Percentiles rank a stretch among this genome's conserved stretches.
Conservation (phyloP, 2,888 invertebrate genomes). For the Oscheius onirici region DNA sequence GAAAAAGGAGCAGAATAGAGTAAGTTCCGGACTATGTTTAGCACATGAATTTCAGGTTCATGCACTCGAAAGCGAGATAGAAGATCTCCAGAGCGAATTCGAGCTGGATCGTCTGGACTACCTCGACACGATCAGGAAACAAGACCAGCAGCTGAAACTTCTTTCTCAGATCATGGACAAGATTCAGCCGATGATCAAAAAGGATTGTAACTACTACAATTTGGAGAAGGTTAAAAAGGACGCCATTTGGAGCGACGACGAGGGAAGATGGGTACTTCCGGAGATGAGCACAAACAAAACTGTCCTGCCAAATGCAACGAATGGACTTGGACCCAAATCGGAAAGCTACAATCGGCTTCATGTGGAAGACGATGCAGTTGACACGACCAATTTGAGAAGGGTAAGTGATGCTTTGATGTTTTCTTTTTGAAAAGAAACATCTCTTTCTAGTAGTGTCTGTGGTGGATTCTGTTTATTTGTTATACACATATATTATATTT, state of each 20-base stretch:
- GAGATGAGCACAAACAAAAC: conserved; percentile 79
- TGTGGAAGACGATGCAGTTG: conserved; percentile 10
- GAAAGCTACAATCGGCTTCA: background rate
- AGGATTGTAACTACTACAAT: conserved; percentile 74
- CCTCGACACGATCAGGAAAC: conserved; percentile 82
- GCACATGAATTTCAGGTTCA: conserved; percentile 75
- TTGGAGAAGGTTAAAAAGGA: conserved; percentile 80
- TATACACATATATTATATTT: too few relatives aligned
- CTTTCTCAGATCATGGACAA: conserved; percentile 74
- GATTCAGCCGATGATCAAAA: conserved; percentile 78
- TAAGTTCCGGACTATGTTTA: too few relatives aligned
- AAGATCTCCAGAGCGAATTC: conserved; percentile 84
- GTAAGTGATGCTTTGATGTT: conserved; percentile 11
- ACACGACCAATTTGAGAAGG: conserved; percentile 10
- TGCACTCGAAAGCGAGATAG: conserved; percentile 80
- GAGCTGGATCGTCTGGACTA: conserved; percentile 85
- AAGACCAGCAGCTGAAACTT: conserved; percentile 80
- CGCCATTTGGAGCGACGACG: conserved; percentile 82
- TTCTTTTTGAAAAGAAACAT: too few relatives aligned
- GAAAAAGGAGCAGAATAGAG: conserved; percentile 79
- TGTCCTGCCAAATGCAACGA: conserved; percentile 78
- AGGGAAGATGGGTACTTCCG: conserved; percentile 77
- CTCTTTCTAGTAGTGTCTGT: too few relatives aligned
- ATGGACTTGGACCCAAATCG: conserved; percentile 35
- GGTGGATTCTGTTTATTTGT: too few relatives aligned